Evolutionary conservation across 2,113 vertebrate species (phyloP), one percentile per base, ranked within the genome.

Genomic region (Illadopsis cleaveri): DNA sequence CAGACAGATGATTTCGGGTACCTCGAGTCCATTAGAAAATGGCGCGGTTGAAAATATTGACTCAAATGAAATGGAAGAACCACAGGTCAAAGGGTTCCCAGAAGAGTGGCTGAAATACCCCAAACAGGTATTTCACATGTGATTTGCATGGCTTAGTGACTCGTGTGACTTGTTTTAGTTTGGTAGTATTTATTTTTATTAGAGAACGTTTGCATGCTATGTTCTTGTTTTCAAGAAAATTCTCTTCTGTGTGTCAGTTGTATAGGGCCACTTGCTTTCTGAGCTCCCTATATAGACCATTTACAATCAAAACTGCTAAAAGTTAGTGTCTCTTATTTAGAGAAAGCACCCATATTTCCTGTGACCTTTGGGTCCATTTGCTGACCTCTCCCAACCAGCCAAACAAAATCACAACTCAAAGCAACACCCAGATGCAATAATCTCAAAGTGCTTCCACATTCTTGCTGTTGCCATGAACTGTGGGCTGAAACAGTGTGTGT

Each of bases 31-130:
- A 5, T 93, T 98, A 94, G 99, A 99, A 95, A 99, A 99, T 35
- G 99, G 99, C 56, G 96, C 92, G 10, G 66, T 96, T 20, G 97
- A 98, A 86, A 94, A 79, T 45, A 90, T 90, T 72, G 95, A 98
- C 28, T 98, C 98, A 47, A 98, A 93, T 95, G 98, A 98, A 87
- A 94, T 94, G 13, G 98, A 98, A 82, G 99, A 99, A 86, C 98
- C 98, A 70, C 97, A 96, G 17, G 77, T 99, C 70, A 98, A 96
- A 86, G 97, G 97, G 9, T 98, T 99, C 83, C 98, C 99, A 72
- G 99, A 99, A 48, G 98, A 98, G 81, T 99, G 99, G 99, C 96
- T 99, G 30, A 98, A 98, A 85, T 99, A 99, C 88, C 99, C 99
- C n/a, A 99, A 98, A 94, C 99, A 99, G 99, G 99, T 99, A 97